Evolutionary conservation across 2,888 invertebrate species (phyloP).

Genomic region (Epinotia brunnichana): DNA sequence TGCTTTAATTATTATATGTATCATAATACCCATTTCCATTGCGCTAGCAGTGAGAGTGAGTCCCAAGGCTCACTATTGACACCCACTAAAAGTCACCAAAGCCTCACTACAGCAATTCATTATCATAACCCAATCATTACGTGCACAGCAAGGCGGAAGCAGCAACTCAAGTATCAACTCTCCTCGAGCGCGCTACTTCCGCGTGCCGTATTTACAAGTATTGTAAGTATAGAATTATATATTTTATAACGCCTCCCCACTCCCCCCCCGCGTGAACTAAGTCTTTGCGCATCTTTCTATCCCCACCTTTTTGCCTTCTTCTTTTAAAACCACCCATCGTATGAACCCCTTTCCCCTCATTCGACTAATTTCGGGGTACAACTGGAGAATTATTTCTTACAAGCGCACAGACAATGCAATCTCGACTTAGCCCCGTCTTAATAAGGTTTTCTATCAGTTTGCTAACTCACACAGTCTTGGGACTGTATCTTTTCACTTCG

Average conservation of each 20-base stretch:
- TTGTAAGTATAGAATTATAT: constrained; percentile 85
- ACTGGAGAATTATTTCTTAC: constrained; percentile 84
- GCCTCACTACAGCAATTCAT: constrained; percentile 8
- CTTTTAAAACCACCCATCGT: constrained; percentile 84
- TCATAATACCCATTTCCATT: neutral
- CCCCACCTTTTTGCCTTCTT: constrained; percentile 83
- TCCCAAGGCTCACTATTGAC: neutral
- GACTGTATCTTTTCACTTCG: constrained; percentile 84
- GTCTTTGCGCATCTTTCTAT: constrained; percentile 84
- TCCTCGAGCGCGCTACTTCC: constrained; percentile 66
- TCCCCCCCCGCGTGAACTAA: constrained; percentile 79
- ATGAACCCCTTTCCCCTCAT: constrained; percentile 83
- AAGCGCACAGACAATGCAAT: constrained; percentile 58
- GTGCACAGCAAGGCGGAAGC: constrained; percentile 16
- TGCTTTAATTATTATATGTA: neutral
- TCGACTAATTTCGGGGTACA: constrained; percentile 84
- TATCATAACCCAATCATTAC: constrained; percentile 19
- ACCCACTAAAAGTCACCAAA: neutral
- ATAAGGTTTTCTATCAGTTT: constrained; percentile 59
- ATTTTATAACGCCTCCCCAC: constrained; percentile 81
- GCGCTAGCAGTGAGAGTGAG: neutral
- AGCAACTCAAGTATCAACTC: constrained; percentile 62
- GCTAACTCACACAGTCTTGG: constrained; percentile 72
- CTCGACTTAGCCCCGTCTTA: constrained; percentile 55
- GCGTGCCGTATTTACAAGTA: constrained; percentile 84